phyloP scores from a whole-genome alignment of 2,113 vertebrate genomes.

The Reinhardtius hippoglossoides region DNA sequence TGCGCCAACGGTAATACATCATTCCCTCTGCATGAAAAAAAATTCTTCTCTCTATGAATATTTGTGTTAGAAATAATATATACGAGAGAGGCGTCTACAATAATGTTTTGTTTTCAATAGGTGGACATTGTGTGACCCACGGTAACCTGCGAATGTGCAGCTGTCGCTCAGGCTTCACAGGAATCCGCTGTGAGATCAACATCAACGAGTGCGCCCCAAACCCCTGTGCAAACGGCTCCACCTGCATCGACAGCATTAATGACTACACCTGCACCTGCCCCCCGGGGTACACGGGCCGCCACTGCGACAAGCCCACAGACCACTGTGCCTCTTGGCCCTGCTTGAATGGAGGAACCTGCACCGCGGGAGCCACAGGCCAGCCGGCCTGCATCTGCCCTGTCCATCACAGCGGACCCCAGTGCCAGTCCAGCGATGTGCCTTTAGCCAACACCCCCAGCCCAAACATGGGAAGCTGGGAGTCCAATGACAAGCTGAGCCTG shows the following conservation, averaged over 20 bases:
- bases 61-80: neutral
- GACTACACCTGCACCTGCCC: slow-evolving; percentile 93
- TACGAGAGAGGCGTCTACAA: neutral
- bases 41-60: neutral
- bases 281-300: slow-evolving; percentile 90
- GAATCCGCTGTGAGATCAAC: slow-evolving; percentile 90
- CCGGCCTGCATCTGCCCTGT: slow-evolving; percentile 85
- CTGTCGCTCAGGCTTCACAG: slow-evolving; percentile 92
- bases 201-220: slow-evolving; percentile 90
- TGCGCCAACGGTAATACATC: slow-evolving; percentile 90
- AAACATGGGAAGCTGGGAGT: slow-evolving; percentile 76
- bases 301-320: slow-evolving; percentile 89
- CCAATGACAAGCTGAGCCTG: slow-evolving; percentile 78
- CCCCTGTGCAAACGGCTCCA: slow-evolving; percentile 92
- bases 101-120: slow-evolving; percentile 71
- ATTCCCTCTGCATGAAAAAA: neutral
- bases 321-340: slow-evolving; percentile 90
- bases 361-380: slow-evolving; percentile 77
- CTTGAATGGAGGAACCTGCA: slow-evolving; percentile 94
- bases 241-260: slow-evolving; percentile 91
- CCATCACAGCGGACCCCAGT: slow-evolving; percentile 88
- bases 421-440: slow-evolving; percentile 80
- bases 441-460: slow-evolving; percentile 75
- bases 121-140: slow-evolving; percentile 89
- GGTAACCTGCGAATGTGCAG: slow-evolving; percentile 89